Conservation (phyloP, 2,113 vertebrate species). For the Albula glossodonta region DNA sequence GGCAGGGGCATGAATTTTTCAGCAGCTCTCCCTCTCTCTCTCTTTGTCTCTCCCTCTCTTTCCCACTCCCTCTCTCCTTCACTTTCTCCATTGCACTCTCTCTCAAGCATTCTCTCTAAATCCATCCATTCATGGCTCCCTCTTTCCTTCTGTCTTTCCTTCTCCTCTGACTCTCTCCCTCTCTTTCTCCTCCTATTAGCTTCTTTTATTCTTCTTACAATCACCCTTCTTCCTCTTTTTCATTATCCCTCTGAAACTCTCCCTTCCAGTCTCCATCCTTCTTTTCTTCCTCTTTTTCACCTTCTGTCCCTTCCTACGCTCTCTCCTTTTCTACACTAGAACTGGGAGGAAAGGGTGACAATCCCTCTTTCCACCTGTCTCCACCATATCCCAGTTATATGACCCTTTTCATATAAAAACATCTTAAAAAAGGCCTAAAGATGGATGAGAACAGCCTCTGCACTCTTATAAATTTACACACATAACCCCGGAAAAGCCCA, state of each 20-base stretch:
- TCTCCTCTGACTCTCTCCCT: neutral
- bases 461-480: conserved; percentile 53
- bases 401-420: conserved; percentile 50
- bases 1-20: conserved; percentile 81
- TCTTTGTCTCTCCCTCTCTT: conserved; percentile 57
- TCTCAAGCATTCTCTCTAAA: neutral
- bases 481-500: conserved; percentile 56
- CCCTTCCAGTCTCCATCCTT: no score
- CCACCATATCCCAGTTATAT: conserved; percentile 56
- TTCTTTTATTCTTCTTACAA: neutral
- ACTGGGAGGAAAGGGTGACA: no score
- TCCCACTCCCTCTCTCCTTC: conserved; percentile 33
- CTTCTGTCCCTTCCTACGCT: conserved; percentile 33
- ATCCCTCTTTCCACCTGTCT: conserved; percentile 27
- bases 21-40: conserved; percentile 74
- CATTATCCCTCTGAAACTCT: neutral
- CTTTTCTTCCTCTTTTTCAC: neutral
- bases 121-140: neutral
- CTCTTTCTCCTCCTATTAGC: neutral
- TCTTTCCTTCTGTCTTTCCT: neutral
- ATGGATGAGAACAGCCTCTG: conserved; percentile 54
- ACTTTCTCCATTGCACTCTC: conserved; percentile 24
- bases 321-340: conserved; percentile 45
- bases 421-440: conserved; percentile 55
- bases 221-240: neutral